These are phyloP conservation scores for Rhynchophorus ferrugineus DNA, from an alignment of 1,140 invertebrate genomes.

Conservation along the genomic window DNA sequence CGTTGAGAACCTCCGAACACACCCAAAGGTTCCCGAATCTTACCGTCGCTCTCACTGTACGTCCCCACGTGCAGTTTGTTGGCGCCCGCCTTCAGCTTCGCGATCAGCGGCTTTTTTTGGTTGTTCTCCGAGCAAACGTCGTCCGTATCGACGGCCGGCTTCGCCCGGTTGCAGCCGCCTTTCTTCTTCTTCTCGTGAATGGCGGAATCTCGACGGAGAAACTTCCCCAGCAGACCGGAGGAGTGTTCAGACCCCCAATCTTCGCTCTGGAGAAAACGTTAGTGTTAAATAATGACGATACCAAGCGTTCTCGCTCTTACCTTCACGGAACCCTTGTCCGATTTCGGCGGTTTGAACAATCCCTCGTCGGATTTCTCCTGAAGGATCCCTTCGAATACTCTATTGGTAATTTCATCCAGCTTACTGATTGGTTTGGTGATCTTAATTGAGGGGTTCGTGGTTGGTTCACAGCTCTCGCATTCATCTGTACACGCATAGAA, in stretches of 20 bases:
- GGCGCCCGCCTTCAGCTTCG: slow-evolving; percentile 61
- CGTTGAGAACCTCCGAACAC: neutral
- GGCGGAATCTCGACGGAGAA: slow-evolving; percentile 56
- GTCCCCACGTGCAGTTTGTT: slow-evolving; percentile 54
- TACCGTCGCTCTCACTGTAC: slow-evolving; percentile 61
- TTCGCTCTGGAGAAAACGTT: slow-evolving; percentile 51
- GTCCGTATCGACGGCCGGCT: slow-evolving; percentile 27
- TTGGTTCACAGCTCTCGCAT: neutral
- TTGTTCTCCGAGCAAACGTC: slow-evolving; percentile 5
- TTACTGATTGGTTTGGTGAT: slow-evolving; percentile 33
- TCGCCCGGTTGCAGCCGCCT: slow-evolving; percentile 33
- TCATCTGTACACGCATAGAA: slow-evolving; percentile 7
- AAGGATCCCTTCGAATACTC: slow-evolving; percentile 74
- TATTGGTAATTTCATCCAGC: slow-evolving; percentile 75
- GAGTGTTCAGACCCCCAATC: slow-evolving; percentile 66
- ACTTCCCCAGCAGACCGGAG: slow-evolving; percentile 61
- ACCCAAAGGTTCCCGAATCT: slow-evolving; percentile 17
- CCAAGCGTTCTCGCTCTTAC: slow-evolving; percentile 39
- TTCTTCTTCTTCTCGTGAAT: slow-evolving; percentile 39
- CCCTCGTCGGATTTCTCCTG: slow-evolving; percentile 54
- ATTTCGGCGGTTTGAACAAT: slow-evolving; percentile 33
- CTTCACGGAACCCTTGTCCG: slow-evolving; percentile 54
- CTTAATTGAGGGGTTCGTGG: slow-evolving; percentile 18
- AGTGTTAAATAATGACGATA: neutral
- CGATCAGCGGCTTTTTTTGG: slow-evolving; percentile 53